Evolutionary conservation across 2,797 vertebrate genomes (phyloP).

Genomic region (Gymnothorax reevesii): DNA sequence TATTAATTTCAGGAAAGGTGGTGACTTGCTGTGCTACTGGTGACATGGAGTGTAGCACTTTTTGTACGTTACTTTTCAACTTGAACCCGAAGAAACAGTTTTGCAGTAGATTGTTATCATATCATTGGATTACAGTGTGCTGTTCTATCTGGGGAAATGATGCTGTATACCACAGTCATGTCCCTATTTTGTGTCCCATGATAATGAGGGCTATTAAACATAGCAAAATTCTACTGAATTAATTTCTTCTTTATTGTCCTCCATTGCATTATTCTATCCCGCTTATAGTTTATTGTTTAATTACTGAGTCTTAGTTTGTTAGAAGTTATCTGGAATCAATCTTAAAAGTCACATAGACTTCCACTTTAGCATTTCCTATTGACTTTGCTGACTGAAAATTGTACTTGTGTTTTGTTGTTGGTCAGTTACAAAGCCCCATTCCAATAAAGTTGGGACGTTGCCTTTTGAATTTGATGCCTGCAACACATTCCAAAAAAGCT

Average conservation of each 20-base stretch:
- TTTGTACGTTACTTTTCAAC: no score
- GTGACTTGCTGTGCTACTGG: no score
- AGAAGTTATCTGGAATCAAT: neutral
- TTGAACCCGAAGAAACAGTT: no score
- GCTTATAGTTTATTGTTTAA: neutral
- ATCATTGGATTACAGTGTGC: neutral
- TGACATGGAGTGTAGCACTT: no score
- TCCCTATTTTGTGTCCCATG: neutral
- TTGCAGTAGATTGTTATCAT: neutral
- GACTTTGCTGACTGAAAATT: neutral
- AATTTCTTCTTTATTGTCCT: neutral
- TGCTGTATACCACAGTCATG: neutral
- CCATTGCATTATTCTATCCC: neutral
- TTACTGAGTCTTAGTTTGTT: neutral
- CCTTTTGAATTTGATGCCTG: no score
- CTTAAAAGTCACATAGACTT: constrained; percentile 1
- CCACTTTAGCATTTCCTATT: neutral
- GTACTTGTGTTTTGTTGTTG: neutral
- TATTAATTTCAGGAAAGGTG: no score
- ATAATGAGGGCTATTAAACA: neutral
- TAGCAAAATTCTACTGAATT: neutral
- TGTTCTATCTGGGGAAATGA: neutral
- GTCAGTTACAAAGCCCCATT: no score
- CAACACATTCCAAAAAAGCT: no score
- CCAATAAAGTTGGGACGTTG: no score